These are phyloP conservation scores for Malthinus flaveolus DNA, from an alignment of 2,888 invertebrate species.

Conservation along the genomic window DNA sequence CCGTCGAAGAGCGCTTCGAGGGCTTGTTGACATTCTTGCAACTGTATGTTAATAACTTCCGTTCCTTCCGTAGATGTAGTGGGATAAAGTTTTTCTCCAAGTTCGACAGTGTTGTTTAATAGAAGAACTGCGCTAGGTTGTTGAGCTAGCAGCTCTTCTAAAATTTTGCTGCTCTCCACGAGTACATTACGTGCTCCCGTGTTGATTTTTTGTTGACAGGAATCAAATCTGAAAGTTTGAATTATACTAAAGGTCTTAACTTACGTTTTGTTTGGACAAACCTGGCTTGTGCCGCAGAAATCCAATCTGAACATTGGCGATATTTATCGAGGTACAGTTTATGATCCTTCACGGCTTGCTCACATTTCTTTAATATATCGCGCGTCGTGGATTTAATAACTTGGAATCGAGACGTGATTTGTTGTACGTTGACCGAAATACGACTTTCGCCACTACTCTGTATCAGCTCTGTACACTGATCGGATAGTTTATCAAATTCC, in stretches of 20 bases:
- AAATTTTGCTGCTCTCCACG: slow-evolving; percentile 67
- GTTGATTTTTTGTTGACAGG: slow-evolving; percentile 65
- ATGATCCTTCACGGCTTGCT: slow-evolving; percentile 84
- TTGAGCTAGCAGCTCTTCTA: slow-evolving; percentile 75
- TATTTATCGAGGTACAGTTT: slow-evolving; percentile 80
- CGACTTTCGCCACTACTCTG: slow-evolving; percentile 85
- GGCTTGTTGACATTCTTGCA: slow-evolving; percentile 82
- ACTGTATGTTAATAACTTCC: slow-evolving; percentile 79
- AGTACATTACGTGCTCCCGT: slow-evolving; percentile 70
- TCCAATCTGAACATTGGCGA: slow-evolving; percentile 80
- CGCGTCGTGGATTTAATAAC: slow-evolving; percentile 86
- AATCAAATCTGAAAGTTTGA: slow-evolving; percentile 62
- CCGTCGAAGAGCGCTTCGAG: slow-evolving; percentile 81
- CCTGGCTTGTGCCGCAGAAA: slow-evolving; percentile 73
- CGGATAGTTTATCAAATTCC: slow-evolving; percentile 84
- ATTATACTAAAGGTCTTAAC: neutral
- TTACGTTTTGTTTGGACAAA: slow-evolving; percentile 50
- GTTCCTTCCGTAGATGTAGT: slow-evolving; percentile 86
- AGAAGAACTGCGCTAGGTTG: slow-evolving; percentile 74
- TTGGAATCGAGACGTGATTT: slow-evolving; percentile 87
- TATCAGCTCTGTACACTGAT: slow-evolving; percentile 82
- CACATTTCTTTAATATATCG: slow-evolving; percentile 90
- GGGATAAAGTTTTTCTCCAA: slow-evolving; percentile 85
- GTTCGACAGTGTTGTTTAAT: slow-evolving; percentile 82
- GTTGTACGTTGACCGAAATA: slow-evolving; percentile 86